Conservation (phyloP, 2,797 vertebrate species). For the Neosilurus mollespiculum region DNA sequence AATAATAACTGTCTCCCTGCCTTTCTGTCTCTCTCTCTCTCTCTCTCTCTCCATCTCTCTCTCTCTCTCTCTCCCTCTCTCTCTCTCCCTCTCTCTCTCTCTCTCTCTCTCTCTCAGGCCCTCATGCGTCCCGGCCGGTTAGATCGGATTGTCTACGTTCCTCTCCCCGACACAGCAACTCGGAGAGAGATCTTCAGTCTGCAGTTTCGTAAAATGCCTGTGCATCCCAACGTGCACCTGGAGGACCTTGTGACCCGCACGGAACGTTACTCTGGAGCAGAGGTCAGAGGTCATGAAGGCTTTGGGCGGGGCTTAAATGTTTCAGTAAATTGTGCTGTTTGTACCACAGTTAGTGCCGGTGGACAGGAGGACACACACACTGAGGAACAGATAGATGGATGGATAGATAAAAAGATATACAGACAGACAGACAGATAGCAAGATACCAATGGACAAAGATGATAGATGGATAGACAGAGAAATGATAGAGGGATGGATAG, state of each 20-base stretch:
- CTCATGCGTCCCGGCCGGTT: slow-evolving; percentile 93
- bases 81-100: slow-evolving; percentile 18
- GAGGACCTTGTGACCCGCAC: slow-evolving; percentile 79
- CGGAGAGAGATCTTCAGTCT: slow-evolving; percentile 85
- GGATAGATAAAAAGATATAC: not conserved
- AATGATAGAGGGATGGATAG: not conserved
- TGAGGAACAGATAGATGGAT: not conserved
- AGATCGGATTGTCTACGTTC: slow-evolving; percentile 91
- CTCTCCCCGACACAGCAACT: slow-evolving; percentile 86
- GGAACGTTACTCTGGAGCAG: slow-evolving; percentile 91
- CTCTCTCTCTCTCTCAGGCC: slow-evolving; percentile 73
- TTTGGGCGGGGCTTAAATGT: not conserved
- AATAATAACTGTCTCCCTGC: not conserved
- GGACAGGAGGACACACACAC: not conserved
- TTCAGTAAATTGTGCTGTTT: not conserved
- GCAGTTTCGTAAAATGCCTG: slow-evolving; percentile 83
- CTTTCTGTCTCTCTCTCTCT: slow-evolving; percentile 18
- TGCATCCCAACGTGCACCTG: slow-evolving; percentile 75
- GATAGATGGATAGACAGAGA: not conserved
- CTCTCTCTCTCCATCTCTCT: not conserved
- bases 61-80: not conserved
- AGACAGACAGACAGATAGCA: not conserved
- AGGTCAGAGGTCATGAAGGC: slow-evolving; percentile 76
- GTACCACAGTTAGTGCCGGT: not conserved
- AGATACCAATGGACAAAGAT: too few species aligned